phyloP scores from a whole-genome alignment of 1,140 invertebrate genomes.

The Lucilia sericata region DNA sequence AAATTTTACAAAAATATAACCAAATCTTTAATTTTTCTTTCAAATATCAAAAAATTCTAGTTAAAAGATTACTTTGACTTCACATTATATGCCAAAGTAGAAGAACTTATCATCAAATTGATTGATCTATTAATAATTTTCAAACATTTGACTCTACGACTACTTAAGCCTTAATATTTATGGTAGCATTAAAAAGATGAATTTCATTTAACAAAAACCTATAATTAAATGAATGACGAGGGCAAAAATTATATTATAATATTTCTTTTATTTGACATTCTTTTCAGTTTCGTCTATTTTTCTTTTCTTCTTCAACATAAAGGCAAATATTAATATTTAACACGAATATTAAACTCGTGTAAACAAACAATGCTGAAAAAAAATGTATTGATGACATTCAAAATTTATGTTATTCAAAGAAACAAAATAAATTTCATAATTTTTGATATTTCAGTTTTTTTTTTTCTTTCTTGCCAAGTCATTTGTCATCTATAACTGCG shows the following conservation, averaged over 20 bases:
- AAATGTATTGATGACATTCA: conserved; percentile 7
- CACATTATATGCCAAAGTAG: no score
- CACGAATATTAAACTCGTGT: background rate
- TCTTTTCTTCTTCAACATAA: no score
- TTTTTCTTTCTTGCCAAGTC: background rate
- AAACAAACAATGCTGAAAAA: background rate
- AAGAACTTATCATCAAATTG: no score
- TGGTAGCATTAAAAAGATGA: background rate
- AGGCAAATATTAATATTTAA: background rate
- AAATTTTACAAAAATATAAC: no score
- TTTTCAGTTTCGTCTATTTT: background rate
- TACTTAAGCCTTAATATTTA: no score
- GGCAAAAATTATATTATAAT: background rate
- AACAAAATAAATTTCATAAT: conserved; percentile 6
- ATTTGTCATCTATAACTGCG: background rate
- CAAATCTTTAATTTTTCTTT: no score
- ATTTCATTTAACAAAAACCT: background rate
- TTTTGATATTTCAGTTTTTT: background rate
- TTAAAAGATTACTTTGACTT: no score
- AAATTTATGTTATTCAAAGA: background rate
- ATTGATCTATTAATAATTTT: no score
- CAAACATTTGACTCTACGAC: no score
- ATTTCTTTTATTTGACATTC: conserved; percentile 9
- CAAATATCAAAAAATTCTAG: no score
- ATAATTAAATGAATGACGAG: background rate